These are phyloP conservation scores for Saccostrea glomerata DNA, from an alignment of 1,140 invertebrate species.

Conservation along the genomic window DNA sequence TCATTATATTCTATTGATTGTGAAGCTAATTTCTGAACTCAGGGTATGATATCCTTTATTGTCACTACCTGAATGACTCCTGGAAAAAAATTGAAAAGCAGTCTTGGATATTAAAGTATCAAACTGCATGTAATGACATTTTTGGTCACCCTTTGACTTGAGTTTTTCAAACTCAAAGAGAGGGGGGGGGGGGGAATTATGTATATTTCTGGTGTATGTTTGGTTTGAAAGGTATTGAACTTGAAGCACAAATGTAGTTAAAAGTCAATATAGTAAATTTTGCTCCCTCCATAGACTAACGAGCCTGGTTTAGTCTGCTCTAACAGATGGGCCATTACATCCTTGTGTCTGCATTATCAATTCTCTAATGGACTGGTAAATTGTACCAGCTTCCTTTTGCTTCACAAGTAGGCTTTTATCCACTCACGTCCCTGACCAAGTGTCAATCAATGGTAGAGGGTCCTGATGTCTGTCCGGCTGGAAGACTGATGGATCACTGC, in stretches of 20 bases:
- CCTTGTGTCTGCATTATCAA: not conserved
- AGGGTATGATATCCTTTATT: not conserved
- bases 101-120: too few relatives aligned
- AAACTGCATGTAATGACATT: too few relatives aligned
- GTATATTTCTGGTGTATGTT: too few relatives aligned
- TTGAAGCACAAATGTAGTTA: too few relatives aligned
- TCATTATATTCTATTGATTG: slow-evolving; percentile 2
- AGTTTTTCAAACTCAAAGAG: too few relatives aligned
- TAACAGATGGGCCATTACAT: not conserved
- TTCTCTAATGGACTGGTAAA: not conserved
- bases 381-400: not conserved
- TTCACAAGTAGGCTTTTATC: not conserved
- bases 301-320: not conserved
- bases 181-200: too few relatives aligned
- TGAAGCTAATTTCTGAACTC: not conserved
- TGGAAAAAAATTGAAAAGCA: too few relatives aligned
- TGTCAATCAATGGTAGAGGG: not conserved
- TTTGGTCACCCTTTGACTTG: too few relatives aligned
- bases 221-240: too few relatives aligned
- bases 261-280: not conserved
- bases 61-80: not conserved
- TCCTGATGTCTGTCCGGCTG: not conserved
- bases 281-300: not conserved
- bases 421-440: not conserved
- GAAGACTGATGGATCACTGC: not conserved